Base-by-base conservation (phyloP, 1,140 invertebrate species). In the Andricus grossulariae region DNA sequence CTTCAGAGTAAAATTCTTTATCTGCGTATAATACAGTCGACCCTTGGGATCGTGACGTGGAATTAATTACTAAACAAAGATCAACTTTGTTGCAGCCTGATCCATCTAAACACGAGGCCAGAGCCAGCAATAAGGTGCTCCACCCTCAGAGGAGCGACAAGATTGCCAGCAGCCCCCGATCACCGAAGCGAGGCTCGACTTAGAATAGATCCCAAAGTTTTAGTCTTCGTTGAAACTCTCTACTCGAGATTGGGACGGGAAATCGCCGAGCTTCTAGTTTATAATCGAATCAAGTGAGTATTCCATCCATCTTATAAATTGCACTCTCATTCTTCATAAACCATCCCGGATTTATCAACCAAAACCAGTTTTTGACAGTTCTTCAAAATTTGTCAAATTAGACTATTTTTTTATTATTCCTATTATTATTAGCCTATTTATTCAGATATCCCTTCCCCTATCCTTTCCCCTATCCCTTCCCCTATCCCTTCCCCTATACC, bases 221-320 rank as follows among this genome's bases (percentile, higher is more conserved):
- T 99, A 78, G 95, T 99, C 75, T 97, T 99, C 89, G 97, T 98
- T n/a, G 98, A 99, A 91, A 98, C 97, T 16, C 95, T 96, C 55
- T 98, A 98, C 90, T 98, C 97, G 4, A 94, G 95, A 80, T 92
- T 98, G n/a, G 97, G 97, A 52, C 93, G 95, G 83, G 97, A 98
- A 88, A 98, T 99, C 85, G 95, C 96, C n/a, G 96, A 97, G 90
- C 92, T 98, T 55, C 93, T 99, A 70, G 97, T 98, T 86, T 96
- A 98, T 87, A 97, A 97, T 90, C 93, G 97, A 84, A 97, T 98
- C 87, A 97, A 98, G 95, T 98, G 92, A 95, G 95, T 93, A 78
- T 77, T 45, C 39, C 10, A 45, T 45, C 39, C 39, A 11, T 11
- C 0, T 11, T 45, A 45, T 45, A 11, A 45, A 11, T 45, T 45